Percentiles rank a stretch among this genome's conserved stretches.
Conservation (phyloP, 2,888 invertebrate genomes). For the Lissonota sp. region DNA sequence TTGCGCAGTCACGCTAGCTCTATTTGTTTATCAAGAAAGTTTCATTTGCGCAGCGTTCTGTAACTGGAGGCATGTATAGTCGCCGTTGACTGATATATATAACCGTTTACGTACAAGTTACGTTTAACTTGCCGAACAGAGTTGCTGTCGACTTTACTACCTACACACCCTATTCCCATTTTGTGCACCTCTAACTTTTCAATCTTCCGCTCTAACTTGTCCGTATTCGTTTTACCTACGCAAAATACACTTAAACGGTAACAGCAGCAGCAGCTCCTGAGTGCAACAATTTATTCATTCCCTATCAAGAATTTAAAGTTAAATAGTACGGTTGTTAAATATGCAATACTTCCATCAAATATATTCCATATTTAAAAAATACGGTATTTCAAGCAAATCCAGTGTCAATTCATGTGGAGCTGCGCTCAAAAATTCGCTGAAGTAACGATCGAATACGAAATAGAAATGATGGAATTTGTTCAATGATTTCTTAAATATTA, state of each 20-base stretch:
- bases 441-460: no score
- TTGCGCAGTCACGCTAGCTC: not conserved
- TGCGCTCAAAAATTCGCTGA: no score
- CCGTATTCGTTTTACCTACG: slow-evolving; percentile 36
- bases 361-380: no score
- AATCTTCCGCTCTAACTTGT: slow-evolving; percentile 72
- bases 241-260: slow-evolving; percentile 14
- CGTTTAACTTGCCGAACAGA: slow-evolving; percentile 52
- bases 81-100: slow-evolving; percentile 18
- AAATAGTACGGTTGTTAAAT: no score
- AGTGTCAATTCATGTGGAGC: no score
- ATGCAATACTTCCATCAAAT: no score
- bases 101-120: slow-evolving; percentile 52
- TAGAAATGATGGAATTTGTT: no score
- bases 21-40: slow-evolving; percentile 3
- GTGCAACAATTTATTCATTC: no score
- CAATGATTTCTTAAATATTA: no score
- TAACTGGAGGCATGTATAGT: not conserved
- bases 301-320: no score
- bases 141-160: slow-evolving; percentile 6
- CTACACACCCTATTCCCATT: slow-evolving; percentile 64
- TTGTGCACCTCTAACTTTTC: slow-evolving; percentile 74
- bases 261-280: no score
- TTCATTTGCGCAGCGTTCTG: not conserved
- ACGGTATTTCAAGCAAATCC: no score